phyloP scores from a whole-genome alignment of 2,888 invertebrate genomes.

The Alcis repandata region DNA sequence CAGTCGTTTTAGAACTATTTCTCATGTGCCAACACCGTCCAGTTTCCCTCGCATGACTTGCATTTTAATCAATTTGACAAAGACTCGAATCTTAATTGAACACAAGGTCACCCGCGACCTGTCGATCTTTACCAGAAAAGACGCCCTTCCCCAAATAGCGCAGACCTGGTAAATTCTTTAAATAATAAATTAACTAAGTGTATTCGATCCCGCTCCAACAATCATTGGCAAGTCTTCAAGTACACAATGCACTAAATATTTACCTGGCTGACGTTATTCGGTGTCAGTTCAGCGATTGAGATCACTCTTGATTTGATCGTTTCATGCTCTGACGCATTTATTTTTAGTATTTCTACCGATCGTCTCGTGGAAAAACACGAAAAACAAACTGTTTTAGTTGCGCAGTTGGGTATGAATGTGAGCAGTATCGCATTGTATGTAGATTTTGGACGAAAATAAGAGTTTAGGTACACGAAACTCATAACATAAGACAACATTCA shows the following conservation, averaged over 20 bases:
- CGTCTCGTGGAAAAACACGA: slow-evolving; percentile 25
- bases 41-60: slow-evolving; percentile 65
- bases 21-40: slow-evolving; percentile 55
- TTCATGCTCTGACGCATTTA: slow-evolving; percentile 38
- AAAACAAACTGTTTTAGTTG: slow-evolving; percentile 27
- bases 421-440: slow-evolving; percentile 9
- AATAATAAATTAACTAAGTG: slow-evolving; percentile 72
- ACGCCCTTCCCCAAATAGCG: slow-evolving; percentile 60
- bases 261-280: slow-evolving; percentile 75
- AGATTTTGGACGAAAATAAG: slow-evolving; percentile 4
- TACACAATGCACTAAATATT: slow-evolving; percentile 79
- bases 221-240: slow-evolving; percentile 81
- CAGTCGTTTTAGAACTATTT: slow-evolving; percentile 70
- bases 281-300: slow-evolving; percentile 54
- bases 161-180: slow-evolving; percentile 66
- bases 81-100: slow-evolving; percentile 38
- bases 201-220: slow-evolving; percentile 78
- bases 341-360: slow-evolving; percentile 30
- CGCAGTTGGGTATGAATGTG: slow-evolving; percentile 9
- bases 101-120: slow-evolving; percentile 40
- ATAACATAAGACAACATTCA: too few species aligned
- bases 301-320: slow-evolving; percentile 40
- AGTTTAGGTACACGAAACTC: slow-evolving; percentile 13
- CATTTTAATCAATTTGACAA: slow-evolving; percentile 57
- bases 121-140: slow-evolving; percentile 51